Conservation (phyloP, 2,888 invertebrate species). For the Meghimatium bilineatum region DNA sequence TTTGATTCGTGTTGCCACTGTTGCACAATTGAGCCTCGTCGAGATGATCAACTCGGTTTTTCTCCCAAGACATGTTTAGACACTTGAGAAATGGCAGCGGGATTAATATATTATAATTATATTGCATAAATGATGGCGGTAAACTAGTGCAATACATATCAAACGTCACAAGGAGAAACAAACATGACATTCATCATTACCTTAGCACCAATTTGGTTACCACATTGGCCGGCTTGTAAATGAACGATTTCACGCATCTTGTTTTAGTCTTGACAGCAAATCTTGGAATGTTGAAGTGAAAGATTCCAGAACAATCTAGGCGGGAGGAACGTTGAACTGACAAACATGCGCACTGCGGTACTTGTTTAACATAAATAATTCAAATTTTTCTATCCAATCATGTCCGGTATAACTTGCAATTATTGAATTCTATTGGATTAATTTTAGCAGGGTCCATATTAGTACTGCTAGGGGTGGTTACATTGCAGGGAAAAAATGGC, state of each 20-base stretch:
- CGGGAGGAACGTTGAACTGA: slow-evolving; percentile 22
- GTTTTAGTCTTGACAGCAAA: not conserved
- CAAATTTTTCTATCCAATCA: slow-evolving; percentile 13
- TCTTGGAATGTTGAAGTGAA: slow-evolving; percentile 10
- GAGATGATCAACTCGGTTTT: no score
- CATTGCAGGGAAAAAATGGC: no score
- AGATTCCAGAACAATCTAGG: not conserved
- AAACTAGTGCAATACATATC: no score
- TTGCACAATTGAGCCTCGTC: no score
- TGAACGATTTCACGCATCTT: slow-evolving; percentile 48
- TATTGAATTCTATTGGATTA: slow-evolving; percentile 1
- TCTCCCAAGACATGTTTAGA: no score
- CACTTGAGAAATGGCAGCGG: no score
- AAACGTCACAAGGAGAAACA: no score
- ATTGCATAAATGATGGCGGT: no score
- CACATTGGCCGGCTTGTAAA: slow-evolving; percentile 68
- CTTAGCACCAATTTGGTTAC: slow-evolving; percentile 69
- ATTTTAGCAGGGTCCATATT: not conserved
- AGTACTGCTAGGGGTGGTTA: not conserved
- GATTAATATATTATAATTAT: no score
- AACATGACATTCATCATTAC: slow-evolving; percentile 44
- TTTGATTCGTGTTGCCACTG: no score
- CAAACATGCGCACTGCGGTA: not conserved
- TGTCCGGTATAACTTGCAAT: not conserved
- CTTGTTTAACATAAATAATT: slow-evolving; percentile 11